These are phyloP conservation scores for Lagorchestes hirsutus DNA, from an alignment of 2,797 vertebrate species.

Conservation along the genomic window DNA sequence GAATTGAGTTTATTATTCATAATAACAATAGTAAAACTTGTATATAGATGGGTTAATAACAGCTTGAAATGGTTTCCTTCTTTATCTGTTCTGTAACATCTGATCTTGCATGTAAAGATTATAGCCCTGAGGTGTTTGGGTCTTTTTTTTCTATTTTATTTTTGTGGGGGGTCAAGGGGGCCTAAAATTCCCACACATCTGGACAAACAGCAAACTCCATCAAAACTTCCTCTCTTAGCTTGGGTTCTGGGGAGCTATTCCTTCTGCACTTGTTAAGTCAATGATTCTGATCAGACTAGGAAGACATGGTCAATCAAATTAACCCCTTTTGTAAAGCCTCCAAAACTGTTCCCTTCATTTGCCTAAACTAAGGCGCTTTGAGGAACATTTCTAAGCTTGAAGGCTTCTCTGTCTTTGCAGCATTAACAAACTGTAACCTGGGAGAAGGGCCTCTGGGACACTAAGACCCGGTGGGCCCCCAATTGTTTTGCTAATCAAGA, in stretches of 20 bases:
- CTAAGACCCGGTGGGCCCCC: slow-evolving; percentile 84
- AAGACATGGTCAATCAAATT: slow-evolving; percentile 90
- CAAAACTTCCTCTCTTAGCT: slow-evolving; percentile 86
- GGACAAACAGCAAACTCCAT: slow-evolving; percentile 82
- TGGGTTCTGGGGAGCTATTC: slow-evolving; percentile 84
- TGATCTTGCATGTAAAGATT: slow-evolving; percentile 84
- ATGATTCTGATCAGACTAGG: slow-evolving; percentile 87
- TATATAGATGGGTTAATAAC: slow-evolving; percentile 11
- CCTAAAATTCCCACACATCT: slow-evolving; percentile 88
- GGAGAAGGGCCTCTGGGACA: slow-evolving; percentile 82
- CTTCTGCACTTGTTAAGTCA: slow-evolving; percentile 87
- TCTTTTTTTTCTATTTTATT: slow-evolving; percentile 12
- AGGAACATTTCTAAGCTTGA: slow-evolving; percentile 84
- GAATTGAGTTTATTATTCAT: not conserved
- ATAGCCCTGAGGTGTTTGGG: slow-evolving; percentile 63
- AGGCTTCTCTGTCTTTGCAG: slow-evolving; percentile 82
- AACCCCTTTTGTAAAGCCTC: slow-evolving; percentile 87
- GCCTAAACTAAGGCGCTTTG: slow-evolving; percentile 86
- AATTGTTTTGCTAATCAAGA: slow-evolving; percentile 93
- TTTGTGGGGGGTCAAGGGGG: slow-evolving; percentile 70
- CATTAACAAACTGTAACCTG: slow-evolving; percentile 88
- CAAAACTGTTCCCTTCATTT: slow-evolving; percentile 85
- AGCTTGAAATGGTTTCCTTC: slow-evolving; percentile 72
- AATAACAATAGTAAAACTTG: slow-evolving; percentile 46
- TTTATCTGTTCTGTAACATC: slow-evolving; percentile 78